Evolutionary conservation across 2,113 vertebrate species (phyloP), one percentile per base, ranked within the genome.

Genomic region (Orcinus orca): DNA sequence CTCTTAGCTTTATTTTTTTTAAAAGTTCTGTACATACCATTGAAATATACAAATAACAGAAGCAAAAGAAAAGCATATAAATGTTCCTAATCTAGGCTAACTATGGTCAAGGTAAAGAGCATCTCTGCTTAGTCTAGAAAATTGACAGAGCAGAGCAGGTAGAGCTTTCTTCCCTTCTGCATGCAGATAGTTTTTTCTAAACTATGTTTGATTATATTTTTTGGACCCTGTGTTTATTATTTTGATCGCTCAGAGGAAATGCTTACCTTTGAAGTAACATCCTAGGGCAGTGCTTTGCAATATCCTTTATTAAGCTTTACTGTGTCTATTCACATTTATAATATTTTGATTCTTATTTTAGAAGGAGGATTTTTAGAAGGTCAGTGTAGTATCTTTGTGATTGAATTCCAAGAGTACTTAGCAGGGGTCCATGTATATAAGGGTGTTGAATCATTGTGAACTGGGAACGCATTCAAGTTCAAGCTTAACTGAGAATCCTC

Each of bases 271-370:
- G 36, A 96, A 79, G 88, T 92, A 63, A 79, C 62, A 95, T 74
- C 36, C 83, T 81, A 23, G 62, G 70, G 55, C 25, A 41, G 44
- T 60, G 15, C 65, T 94, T 85, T 81, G 84, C 44, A 81, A 50
- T 86, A 93, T 44, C 15, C 13, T 81, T 95, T 94, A 88, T 95
- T 88, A 96, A 90, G 15, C 18, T 68, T 79, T 93, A 38, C 55
- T 50, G 25, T 81, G 12, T 95, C 80, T 96, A 63, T 65, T 96
- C 60, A 38, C 68, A 58, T 94, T 92, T 91, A 85, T 53, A 53
- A 53, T 53, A 53, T 83, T 96, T 95, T 94, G 91, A 91, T 70
- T 88, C 62, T 88, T 90, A 96, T 77, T 97, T 97, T 97, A 95
- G 93, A 90, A 88, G 67, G 47, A 82, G 53, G 31, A 85, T 88